Evolutionary conservation across 64 coral and sea anemone species (phyloP).

Genomic region (Cladopsammia gracilis): DNA sequence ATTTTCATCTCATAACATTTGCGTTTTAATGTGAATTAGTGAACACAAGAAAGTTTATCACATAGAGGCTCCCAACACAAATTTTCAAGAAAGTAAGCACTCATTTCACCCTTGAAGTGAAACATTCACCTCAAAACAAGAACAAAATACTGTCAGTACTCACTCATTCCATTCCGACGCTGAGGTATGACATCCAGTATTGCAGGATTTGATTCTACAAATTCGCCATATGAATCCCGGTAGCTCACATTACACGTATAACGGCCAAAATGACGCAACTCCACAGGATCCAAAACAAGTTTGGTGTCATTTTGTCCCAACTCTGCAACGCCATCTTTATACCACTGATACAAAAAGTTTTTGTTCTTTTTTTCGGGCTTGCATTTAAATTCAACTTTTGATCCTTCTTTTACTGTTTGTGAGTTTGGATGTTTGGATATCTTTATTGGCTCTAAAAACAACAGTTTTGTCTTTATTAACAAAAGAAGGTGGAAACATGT

Average conservation of each 20-base stretch:
- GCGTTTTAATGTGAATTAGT: too few species aligned
- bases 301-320: background rate
- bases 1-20: too few species aligned
- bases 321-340: background rate
- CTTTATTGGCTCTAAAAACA: background rate
- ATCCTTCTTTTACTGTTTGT: background rate
- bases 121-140: background rate
- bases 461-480: background rate
- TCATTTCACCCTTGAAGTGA: too few species aligned
- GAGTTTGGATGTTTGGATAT: background rate
- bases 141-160: too few species aligned
- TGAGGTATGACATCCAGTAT: background rate
- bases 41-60: too few species aligned
- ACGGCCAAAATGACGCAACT: background rate
- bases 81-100: too few species aligned
- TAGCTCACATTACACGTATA: background rate
- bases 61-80: too few species aligned
- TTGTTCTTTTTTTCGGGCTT: background rate
- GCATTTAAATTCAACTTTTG: background rate
- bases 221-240: background rate
- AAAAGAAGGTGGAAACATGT: too few species aligned
- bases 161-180: background rate
- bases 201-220: background rate
- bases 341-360: background rate
- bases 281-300: background rate